Percentiles rank a stretch among this genome's conserved stretches.
phyloP scores from a whole-genome alignment of 2,797 vertebrate genomes.

The Tiaroga cobitis region DNA sequence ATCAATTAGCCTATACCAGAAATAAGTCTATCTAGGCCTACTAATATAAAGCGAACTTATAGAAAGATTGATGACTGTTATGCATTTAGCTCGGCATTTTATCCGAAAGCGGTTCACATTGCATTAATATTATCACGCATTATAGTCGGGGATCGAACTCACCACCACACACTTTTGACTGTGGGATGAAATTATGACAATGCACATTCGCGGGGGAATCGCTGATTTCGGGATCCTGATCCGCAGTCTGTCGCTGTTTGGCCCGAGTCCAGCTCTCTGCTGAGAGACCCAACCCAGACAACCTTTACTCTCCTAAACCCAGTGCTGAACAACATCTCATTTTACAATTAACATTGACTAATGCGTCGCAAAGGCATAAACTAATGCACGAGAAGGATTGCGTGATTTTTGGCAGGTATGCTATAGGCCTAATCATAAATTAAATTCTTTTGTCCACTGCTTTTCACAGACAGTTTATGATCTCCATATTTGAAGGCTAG shows the following conservation, averaged over 20 bases:
- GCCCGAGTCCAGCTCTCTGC: slow-evolving; percentile 47
- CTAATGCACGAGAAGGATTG: background rate
- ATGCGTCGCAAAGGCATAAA: background rate
- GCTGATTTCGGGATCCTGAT: slow-evolving; percentile 36
- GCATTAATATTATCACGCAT: background rate
- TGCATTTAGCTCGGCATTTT: background rate
- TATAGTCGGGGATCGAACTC: background rate
- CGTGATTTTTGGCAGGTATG: background rate
- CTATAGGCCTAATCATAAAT: background rate
- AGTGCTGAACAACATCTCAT: slow-evolving; percentile 8
- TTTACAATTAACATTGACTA: background rate
- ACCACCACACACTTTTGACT: too few relatives aligned
- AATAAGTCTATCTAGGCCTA: background rate
- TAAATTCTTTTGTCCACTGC: slow-evolving; percentile 4
- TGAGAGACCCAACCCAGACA: slow-evolving; percentile 23
- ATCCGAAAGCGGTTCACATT: too few relatives aligned
- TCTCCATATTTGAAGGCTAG: background rate
- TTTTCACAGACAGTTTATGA: background rate
- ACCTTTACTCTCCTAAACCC: slow-evolving; percentile 5
- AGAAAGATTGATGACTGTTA: background rate
- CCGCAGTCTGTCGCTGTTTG: slow-evolving; percentile 62
- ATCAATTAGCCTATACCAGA: background rate
- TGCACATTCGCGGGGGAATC: slow-evolving; percentile 53
- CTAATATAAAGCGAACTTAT: background rate
- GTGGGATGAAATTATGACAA: slow-evolving; percentile 12